Base-by-base conservation (phyloP, 2,888 invertebrate species). In the Troglohyphantes excavatus region DNA sequence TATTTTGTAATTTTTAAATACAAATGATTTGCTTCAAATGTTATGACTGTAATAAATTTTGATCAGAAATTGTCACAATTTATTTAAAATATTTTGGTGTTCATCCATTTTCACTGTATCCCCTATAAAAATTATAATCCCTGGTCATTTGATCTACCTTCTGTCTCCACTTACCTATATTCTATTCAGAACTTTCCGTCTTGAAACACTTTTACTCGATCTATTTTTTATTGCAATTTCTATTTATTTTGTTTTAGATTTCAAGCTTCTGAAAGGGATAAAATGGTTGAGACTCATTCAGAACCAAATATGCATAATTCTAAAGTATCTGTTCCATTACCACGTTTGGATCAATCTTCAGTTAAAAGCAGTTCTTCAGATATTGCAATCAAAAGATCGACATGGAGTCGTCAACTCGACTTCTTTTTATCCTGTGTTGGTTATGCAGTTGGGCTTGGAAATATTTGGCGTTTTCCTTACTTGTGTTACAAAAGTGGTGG, bases 351-450 rank as follows among this genome's bases (percentile, higher is more conserved):
- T 26, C 39, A 76, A 5, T 43, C 59, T 19, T 75, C 59, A 1
- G 19, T 83, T 29, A 19, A 46, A 3, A 89, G 73, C 19, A 89
- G 59, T 59, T 39, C 59, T 5, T 26, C 61, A 61, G 33, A 29
- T 46, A 29, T 19, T 26, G 63, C 75, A 39, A 53, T 73, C 29
- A 84, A 90, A 72, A 63, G 90, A 43, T 87, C 70, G 7, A 90
- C 82, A n/a, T 90, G 90, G 90, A 76, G 90, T 26, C 26, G 73
- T 26, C 85, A 90, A 33, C 67, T 90, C n/a, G 90, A 90, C 33
- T 90, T 90, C 53, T 90, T 90, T 43, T 59, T 90, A 6, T 90
- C 90, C 21, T 90, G 90, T 78, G 85, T 90, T 19, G 90, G 90
- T 5, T 90, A 90, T 75, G 90, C 90, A 33, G 90, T 90, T 27